Conservation (phyloP, 2,888 invertebrate species). For the Limnephilus lunatus region DNA sequence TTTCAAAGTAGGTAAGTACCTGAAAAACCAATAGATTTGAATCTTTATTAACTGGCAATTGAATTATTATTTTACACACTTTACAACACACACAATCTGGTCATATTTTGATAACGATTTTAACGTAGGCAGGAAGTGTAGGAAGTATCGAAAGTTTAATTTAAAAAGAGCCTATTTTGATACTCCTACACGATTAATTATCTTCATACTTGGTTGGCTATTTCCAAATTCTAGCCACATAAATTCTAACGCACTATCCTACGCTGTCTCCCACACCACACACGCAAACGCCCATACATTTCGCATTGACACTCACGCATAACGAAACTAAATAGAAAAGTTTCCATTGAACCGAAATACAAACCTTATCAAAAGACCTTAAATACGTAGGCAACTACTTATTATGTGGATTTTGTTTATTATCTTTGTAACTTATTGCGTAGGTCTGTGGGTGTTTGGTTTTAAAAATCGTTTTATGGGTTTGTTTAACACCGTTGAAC, state of each 20-base stretch:
- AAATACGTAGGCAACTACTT: neutral
- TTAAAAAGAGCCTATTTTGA: neutral
- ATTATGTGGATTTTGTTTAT: neutral
- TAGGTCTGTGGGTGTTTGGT: neutral
- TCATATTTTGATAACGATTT: neutral
- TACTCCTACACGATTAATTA: conserved; percentile 34
- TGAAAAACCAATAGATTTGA: neutral
- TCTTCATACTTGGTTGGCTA: conserved; percentile 25
- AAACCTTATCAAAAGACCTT: neutral
- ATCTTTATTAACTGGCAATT: neutral
- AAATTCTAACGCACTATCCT: neutral
- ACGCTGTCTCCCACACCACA: neutral
- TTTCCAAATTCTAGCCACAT: conserved; percentile 34
- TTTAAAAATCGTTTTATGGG: neutral
- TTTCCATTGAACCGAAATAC: neutral
- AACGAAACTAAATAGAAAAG: neutral
- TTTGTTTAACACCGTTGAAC: too few relatives aligned
- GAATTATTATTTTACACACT: neutral
- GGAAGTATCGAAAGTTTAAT: conserved; percentile 26
- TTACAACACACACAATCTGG: neutral
- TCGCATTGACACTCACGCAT: conserved; percentile 33
- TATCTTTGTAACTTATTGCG: neutral
- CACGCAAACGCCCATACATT: conserved; percentile 34
- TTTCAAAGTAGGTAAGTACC: neutral
- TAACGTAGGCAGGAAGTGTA: neutral